A percentile compares a stretch with the other conserved stretches of the same genome.
These are phyloP conservation scores for Serranochromis macrocephalus DNA, from an alignment of 2,113 vertebrate genomes.

Conservation along the genomic window DNA sequence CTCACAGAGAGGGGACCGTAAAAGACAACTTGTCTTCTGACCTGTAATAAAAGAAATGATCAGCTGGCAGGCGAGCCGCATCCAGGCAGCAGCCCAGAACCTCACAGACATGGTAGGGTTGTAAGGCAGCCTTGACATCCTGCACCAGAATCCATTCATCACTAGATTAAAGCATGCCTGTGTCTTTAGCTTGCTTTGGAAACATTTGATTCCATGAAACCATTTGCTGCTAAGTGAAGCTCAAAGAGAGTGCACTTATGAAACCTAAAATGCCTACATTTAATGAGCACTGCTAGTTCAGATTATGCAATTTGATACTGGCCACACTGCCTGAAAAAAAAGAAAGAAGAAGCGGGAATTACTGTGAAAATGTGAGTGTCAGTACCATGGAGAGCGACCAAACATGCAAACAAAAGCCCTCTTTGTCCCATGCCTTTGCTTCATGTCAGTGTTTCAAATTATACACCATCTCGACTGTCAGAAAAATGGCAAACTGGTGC, in stretches of 20 bases:
- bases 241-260: constrained; percentile 42
- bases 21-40: constrained; percentile 44
- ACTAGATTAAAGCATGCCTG: constrained; percentile 42
- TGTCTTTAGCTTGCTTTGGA: constrained; percentile 39
- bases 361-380: constrained; percentile 59
- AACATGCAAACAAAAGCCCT: constrained; percentile 62
- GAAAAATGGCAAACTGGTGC: constrained; percentile 42
- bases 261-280: constrained; percentile 35
- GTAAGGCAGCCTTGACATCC: constrained; percentile 23
- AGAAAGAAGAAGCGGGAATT: not conserved
- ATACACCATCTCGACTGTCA: constrained; percentile 62
- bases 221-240: constrained; percentile 31
- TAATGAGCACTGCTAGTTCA: constrained; percentile 36
- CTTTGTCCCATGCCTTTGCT: constrained; percentile 52
- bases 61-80: constrained; percentile 7
- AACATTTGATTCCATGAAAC: constrained; percentile 40
- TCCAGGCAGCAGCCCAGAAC: constrained; percentile 33
- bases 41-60: constrained; percentile 50
- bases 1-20: not conserved
- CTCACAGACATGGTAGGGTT: constrained; percentile 30
- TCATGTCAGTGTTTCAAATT: constrained; percentile 60
- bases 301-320: constrained; percentile 42
- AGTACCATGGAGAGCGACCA: constrained; percentile 75
- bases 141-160: constrained; percentile 44
- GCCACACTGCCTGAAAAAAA: not conserved